Conservation (phyloP, 2,797 vertebrate genomes). For the Cirrhinus mrigala region DNA sequence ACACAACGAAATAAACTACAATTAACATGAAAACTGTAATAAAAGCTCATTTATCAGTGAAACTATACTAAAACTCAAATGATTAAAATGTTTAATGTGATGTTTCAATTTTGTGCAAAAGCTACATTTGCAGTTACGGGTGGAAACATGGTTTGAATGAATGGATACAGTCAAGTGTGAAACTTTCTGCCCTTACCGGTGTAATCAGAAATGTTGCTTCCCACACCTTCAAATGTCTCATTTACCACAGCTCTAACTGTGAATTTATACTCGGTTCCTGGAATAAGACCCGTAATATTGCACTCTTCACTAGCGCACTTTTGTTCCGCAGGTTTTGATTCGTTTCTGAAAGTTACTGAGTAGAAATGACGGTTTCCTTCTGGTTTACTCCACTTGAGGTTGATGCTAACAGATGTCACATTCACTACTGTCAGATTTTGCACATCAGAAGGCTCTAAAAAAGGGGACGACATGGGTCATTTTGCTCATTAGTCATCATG, state of each 20-base stretch:
- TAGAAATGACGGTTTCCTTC: conserved; percentile 61
- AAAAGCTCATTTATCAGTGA: too few species aligned
- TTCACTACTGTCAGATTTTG: fast-evolving
- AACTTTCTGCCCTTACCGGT: conserved; percentile 68
- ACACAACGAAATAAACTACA: too few species aligned
- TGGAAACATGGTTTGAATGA: not conserved
- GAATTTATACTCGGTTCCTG: conserved; percentile 63
- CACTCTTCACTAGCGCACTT: fast-evolving
- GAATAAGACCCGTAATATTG: fast-evolving
- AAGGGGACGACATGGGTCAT: not conserved
- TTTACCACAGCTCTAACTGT: conserved; percentile 56
- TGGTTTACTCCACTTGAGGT: conserved; percentile 62
- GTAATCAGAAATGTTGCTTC: fast-evolving
- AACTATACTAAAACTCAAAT: too few species aligned
- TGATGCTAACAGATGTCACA: fast-evolving
- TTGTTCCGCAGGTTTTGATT: too few species aligned
- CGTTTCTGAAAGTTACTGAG: not conserved
- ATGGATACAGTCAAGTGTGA: not conserved
- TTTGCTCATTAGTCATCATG: not conserved
- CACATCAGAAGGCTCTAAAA: conserved; percentile 68
- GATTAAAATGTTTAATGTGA: not conserved
- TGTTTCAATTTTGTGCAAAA: not conserved
- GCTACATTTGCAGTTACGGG: not conserved
- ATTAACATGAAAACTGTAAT: not conserved
- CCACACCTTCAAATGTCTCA: not conserved